Conservation (phyloP, 2,888 invertebrate genomes). For the Microplitis manilae region DNA sequence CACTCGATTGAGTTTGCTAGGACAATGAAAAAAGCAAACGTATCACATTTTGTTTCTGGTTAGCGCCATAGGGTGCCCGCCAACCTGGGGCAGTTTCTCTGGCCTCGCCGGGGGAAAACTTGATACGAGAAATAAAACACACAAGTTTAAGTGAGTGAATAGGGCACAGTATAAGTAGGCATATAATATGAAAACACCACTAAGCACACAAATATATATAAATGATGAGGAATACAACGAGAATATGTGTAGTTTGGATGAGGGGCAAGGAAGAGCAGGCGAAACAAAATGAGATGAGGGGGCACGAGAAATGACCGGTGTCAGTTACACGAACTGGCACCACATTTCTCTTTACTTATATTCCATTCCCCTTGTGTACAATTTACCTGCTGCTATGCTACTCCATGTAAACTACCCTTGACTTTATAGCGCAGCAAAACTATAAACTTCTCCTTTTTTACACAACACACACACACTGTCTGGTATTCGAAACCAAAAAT, state of each 20-base stretch:
- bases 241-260: constrained; percentile 29
- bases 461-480: not conserved
- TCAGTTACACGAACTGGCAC: constrained; percentile 68
- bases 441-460: not conserved
- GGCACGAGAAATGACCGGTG: constrained; percentile 68
- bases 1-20: constrained; percentile 43
- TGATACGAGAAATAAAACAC: constrained; percentile 22
- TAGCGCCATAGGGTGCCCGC: constrained; percentile 36
- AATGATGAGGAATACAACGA: constrained; percentile 23
- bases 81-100: constrained; percentile 13
- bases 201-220: not conserved
- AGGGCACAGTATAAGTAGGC: constrained; percentile 23
- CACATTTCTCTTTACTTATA: constrained; percentile 49
- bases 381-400: constrained; percentile 10
- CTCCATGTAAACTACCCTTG: not conserved
- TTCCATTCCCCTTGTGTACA: not conserved
- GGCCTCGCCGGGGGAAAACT: constrained; percentile 9
- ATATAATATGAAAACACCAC: too few species aligned
- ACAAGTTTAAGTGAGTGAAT: too few species aligned
- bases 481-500: not conserved
- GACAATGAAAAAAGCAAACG: constrained; percentile 55
- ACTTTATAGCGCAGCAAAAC: constrained; percentile 5
- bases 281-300: constrained; percentile 47
- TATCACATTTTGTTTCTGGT: constrained; percentile 56
- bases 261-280: constrained; percentile 60